These are phyloP conservation scores for Petrophora chlorosata DNA, from an alignment of 2,888 invertebrate genomes.

Conservation along the genomic window DNA sequence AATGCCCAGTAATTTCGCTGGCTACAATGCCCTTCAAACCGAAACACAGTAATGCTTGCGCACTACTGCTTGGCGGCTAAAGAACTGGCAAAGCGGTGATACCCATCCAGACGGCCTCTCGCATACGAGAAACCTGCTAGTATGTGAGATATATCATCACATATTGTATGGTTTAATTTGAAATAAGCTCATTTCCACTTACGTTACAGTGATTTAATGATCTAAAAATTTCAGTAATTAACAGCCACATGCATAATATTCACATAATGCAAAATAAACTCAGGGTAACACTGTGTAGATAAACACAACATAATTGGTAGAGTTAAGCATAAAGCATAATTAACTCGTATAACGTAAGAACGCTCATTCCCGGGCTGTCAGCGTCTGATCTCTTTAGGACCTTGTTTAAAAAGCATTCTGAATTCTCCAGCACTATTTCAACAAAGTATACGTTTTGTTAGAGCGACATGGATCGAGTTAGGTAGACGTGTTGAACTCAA, in stretches of 20 bases:
- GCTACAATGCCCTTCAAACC: no score
- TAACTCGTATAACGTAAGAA: conserved; percentile 21
- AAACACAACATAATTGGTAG: conserved; percentile 13
- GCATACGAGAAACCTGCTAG: no score
- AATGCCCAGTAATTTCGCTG: no score
- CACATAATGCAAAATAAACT: conserved; percentile 7
- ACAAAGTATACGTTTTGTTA: background rate
- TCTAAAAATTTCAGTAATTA: background rate
- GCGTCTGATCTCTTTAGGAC: background rate
- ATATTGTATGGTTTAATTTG: no score
- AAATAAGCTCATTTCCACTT: no score
- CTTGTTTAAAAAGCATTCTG: background rate
- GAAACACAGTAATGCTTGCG: no score
- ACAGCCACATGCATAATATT: background rate
- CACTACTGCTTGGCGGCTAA: no score
- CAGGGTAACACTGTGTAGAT: conserved; percentile 1
- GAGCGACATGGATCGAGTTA: conserved; percentile 12
- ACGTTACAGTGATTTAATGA: no score
- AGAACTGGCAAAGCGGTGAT: no score
- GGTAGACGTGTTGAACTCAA: background rate
- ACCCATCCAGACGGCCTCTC: no score
- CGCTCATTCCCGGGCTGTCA: background rate
- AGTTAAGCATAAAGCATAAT: conserved; percentile 20
- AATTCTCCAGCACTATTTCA: background rate
- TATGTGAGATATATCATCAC: no score